Base-by-base conservation (phyloP, 2,888 invertebrate species). In the Ochlodes sylvanus region DNA sequence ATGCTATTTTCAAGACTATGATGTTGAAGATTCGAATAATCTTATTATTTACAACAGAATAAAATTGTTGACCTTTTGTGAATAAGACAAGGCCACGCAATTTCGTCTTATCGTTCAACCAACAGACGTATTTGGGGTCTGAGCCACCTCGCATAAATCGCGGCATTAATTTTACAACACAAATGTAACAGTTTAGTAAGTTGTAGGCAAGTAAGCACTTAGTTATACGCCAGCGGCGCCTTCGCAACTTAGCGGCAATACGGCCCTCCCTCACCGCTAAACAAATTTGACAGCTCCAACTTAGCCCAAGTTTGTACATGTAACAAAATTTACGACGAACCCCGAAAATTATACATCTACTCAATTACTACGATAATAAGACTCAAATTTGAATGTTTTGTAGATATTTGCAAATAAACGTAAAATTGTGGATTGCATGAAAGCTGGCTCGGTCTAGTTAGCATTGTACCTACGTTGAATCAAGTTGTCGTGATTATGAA, bases 211-310 rank as follows among this genome's bases (percentile, higher is more conserved):
- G 89, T 90, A 89, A 89, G 88, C 89, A 89, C 86, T 91, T 90
- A 90, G 89, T 88, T 88, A 85, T 86, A 85, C 84, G 91, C 92
- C 88, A 77, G 80, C 84, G 88, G 90, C 91, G 82, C 82, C 84
- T 80, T 85, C 79, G 79, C 84, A 87, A 90, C 90, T 88, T 90
- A 85, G 83, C 88, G 83, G 84, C 88, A 88, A 88, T 86, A 84
- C 88, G 83, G 84, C 87, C 88, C 89, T 86, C 88, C 87, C 84
- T 86, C 82, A 87, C 92, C 91, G 86, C 92, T 92, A 90, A 92
- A 92, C 92, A 92, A 92, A 92, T 93, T 92, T 93, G 93, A 92
- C 92, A 92, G 93, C 91, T 89, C 83, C 80, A 90, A 92, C 85
- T 92, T 92, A 88, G 86, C 80, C 84, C 80, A 90, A 92, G 89